Conservation (phyloP, 2,797 vertebrate species). For the Enteromius argenteus region DNA sequence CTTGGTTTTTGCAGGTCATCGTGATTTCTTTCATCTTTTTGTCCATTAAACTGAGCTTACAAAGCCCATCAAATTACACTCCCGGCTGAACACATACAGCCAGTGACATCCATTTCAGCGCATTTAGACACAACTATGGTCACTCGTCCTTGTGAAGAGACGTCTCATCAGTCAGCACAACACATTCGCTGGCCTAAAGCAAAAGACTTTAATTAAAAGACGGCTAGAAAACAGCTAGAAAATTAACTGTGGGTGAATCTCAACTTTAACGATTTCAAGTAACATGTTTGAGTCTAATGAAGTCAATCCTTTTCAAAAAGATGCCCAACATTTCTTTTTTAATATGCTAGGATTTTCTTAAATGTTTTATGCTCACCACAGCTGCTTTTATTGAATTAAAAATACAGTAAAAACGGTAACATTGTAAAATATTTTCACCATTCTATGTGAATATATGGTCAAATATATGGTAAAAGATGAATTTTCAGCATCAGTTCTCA, state of each 20-base stretch:
- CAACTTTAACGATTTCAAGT: not conserved
- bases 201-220: not conserved
- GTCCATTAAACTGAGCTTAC: not conserved
- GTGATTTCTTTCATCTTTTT: not conserved
- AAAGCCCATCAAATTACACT: not conserved
- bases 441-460: not conserved
- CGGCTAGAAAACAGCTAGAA: not conserved
- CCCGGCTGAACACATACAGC: not conserved
- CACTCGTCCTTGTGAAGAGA: constrained; percentile 4
- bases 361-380: not conserved
- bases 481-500: not conserved
- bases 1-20: constrained; percentile 1
- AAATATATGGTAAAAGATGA: not conserved
- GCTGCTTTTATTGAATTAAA: not conserved
- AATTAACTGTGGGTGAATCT: not conserved
- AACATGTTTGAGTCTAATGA: not conserved
- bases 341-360: not conserved
- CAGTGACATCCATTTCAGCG: not conserved
- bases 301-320: not conserved
- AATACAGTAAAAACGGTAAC: not conserved
- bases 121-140: not conserved
- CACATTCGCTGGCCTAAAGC: not conserved
- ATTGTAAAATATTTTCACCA: not conserved
- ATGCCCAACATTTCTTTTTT: not conserved
- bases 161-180: not conserved